Base-by-base conservation (phyloP, 2,888 invertebrate genomes). In the Temnothorax ravouxi region DNA sequence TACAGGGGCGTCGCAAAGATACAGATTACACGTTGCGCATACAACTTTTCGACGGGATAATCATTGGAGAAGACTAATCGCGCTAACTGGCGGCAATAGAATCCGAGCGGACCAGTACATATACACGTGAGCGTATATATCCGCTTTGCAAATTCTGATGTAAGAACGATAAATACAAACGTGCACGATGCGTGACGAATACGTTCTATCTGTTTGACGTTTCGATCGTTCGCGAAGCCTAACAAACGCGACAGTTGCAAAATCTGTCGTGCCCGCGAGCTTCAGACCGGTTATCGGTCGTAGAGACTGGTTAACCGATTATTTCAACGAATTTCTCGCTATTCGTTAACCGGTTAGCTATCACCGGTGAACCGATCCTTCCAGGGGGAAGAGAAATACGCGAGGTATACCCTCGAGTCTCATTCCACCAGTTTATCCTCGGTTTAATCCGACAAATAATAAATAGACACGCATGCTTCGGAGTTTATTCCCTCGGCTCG, bases 171-270 rank as follows among this genome's bases (percentile, higher is more conserved):
- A 77, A 80, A 83, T 59, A 47, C 15, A 67, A 47, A 29, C 66
- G 52, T 64, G 29, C 29, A 54, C 52, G n/a, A 56, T 29, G 41
- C 76, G 52, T 74, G 41, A 76, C 52, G 62, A 80, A 21, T 15
- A 29, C n/a, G 25, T 62, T 54, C 59, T 47, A 47, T 84, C 75
- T 66, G 11, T 69, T 76, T 34, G 64, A 74, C 47, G 9, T 41
- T 44, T 74, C n/a, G n/a, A n/a, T n/a, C 67, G n/a, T 77, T 71
- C 47, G 44, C 62, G 69, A 71, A 75, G 47, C 54, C 61, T 86
- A 77, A 81, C 79, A 69, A 85, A 84, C 69, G 52, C n/a, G 56
- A 3, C 25, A 34, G 21, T 50, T 34, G 38, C 34, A 47, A 59
- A 76, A 80, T 52, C 64, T 67, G 47, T 72, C 61, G 15, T n/a